Evolutionary conservation across 1,140 invertebrate genomes (phyloP).

Genomic region (Hetaerina americana): DNA sequence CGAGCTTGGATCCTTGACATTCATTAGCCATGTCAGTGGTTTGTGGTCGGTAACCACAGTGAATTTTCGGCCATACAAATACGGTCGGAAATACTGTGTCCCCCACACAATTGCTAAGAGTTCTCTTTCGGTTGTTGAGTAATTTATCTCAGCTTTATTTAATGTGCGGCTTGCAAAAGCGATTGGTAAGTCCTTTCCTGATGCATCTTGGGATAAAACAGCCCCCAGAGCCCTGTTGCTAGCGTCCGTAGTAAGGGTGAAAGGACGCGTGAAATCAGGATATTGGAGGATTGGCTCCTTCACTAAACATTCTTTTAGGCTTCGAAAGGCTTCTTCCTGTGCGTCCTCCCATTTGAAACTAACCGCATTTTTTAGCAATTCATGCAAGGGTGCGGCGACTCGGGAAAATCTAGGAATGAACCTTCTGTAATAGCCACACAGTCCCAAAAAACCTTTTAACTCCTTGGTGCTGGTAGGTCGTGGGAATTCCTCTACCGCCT

Average conservation of each 20-base stretch:
- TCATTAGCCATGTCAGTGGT: slow-evolving; percentile 33
- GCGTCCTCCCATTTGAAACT: slow-evolving; percentile 19
- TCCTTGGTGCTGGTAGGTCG: slow-evolving; percentile 25
- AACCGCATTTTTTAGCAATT: slow-evolving; percentile 25
- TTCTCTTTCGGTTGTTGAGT: slow-evolving; percentile 33
- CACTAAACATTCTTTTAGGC: slow-evolving; percentile 17
- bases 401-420: slow-evolving; percentile 27
- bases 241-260: slow-evolving; percentile 43
- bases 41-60: slow-evolving; percentile 36
- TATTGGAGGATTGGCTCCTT: slow-evolving; percentile 21
- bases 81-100: slow-evolving; percentile 30
- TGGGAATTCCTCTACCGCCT: slow-evolving; percentile 25
- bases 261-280: slow-evolving; percentile 19
- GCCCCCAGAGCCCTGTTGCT: slow-evolving; percentile 33
- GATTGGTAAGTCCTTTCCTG: slow-evolving; percentile 4
- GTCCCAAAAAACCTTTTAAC: slow-evolving; percentile 30
- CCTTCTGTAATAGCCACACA: slow-evolving; percentile 28
- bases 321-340: slow-evolving; percentile 22
- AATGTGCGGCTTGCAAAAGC: slow-evolving; percentile 19
- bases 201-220: slow-evolving; percentile 27
- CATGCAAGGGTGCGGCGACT: slow-evolving; percentile 24
- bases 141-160: slow-evolving; percentile 20
- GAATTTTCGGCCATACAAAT: slow-evolving; percentile 32
- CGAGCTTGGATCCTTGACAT: slow-evolving; percentile 31
- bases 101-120: slow-evolving; percentile 35